These are phyloP conservation scores for Noturus placidus DNA, from an alignment of 2,113 vertebrate genomes.

Conservation along the genomic window DNA sequence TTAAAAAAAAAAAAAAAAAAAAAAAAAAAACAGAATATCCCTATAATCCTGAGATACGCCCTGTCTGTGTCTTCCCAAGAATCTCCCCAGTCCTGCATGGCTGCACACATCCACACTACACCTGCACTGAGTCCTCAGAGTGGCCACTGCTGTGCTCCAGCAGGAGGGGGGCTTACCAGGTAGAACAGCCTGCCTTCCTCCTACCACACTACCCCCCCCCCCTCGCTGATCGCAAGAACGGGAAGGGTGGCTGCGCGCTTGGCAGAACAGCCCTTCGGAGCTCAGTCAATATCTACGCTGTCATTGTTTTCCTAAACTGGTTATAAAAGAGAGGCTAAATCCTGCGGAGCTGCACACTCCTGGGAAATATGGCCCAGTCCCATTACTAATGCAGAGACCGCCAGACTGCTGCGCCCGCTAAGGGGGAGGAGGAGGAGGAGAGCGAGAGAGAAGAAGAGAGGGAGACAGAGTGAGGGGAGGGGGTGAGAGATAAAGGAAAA, in stretches of 20 bases:
- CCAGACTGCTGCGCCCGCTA: slow-evolving; percentile 57
- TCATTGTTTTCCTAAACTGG: slow-evolving; percentile 80
- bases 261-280: slow-evolving; percentile 60
- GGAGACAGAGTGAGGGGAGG: slow-evolving; percentile 31
- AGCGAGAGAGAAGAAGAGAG: slow-evolving; percentile 43
- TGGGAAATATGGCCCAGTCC: slow-evolving; percentile 81
- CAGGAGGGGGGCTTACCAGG: slow-evolving; percentile 14
- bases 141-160: slow-evolving; percentile 5
- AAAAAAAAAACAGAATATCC: neutral
- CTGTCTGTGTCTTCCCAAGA: neutral
- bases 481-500: slow-evolving; percentile 64
- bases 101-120: slow-evolving; percentile 24
- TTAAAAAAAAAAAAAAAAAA: neutral
- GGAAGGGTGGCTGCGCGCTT: slow-evolving; percentile 45
- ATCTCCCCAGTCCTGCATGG: slow-evolving; percentile 1
- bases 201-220: neutral
- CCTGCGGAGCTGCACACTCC: slow-evolving; percentile 71
- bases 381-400: slow-evolving; percentile 69
- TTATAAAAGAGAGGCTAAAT: slow-evolving; percentile 75
- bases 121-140: slow-evolving; percentile 1
- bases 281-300: slow-evolving; percentile 71
- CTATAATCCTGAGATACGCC: slow-evolving; percentile 5
- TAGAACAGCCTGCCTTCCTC: slow-evolving; percentile 40
- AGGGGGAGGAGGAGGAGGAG: slow-evolving; percentile 41
- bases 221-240: slow-evolving; percentile 18